Evolutionary conservation across 2,888 invertebrate species (phyloP).

Genomic region (Mactromeris polynyma): DNA sequence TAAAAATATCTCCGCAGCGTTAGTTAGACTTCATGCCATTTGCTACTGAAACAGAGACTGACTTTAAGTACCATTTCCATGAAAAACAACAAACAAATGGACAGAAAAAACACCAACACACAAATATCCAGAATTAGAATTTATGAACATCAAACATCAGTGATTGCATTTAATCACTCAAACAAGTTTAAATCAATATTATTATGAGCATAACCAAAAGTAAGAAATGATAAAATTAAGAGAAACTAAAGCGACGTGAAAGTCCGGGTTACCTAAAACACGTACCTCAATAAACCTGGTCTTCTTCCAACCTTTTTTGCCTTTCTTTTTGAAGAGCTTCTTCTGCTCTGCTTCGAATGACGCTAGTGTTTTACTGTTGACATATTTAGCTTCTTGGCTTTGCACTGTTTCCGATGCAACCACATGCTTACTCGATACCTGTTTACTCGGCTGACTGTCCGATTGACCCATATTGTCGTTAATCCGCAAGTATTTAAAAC

Average conservation of each 20-base stretch:
- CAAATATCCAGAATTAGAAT: too few relatives aligned
- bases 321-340: constrained; percentile 54
- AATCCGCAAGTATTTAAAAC: not conserved
- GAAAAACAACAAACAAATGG: too few relatives aligned
- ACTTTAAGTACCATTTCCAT: too few relatives aligned
- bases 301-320: constrained; percentile 65
- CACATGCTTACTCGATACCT: constrained; percentile 17
- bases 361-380: constrained; percentile 40
- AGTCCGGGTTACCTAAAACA: not conserved
- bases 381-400: constrained; percentile 54
- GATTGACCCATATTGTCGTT: constrained; percentile 55
- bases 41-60: too few relatives aligned
- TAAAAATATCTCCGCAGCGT: not conserved
- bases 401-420: constrained; percentile 44
- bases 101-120: too few relatives aligned
- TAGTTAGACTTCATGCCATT: not conserved
- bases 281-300: constrained; percentile 66
- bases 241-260: too few relatives aligned
- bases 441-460: constrained; percentile 51
- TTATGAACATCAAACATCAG: too few relatives aligned
- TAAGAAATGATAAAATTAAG: too few relatives aligned
- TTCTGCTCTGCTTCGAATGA: constrained; percentile 57
- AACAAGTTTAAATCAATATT: too few relatives aligned
- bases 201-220: too few relatives aligned
- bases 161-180: too few relatives aligned